These are phyloP conservation scores for Betta splendens DNA, from an alignment of 2,797 vertebrate genomes.

Conservation along the genomic window DNA sequence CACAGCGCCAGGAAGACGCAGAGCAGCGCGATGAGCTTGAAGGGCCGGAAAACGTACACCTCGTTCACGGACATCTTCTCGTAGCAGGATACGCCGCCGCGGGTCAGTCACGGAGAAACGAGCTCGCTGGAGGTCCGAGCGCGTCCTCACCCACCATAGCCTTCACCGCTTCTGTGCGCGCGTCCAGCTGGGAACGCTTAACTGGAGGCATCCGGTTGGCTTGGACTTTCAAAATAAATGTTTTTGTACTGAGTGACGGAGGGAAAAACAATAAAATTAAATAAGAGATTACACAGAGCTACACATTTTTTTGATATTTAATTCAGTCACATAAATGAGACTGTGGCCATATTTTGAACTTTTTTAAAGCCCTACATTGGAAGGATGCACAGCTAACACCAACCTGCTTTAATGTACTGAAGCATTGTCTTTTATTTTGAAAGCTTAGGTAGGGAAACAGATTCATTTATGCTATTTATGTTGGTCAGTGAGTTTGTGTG, in stretches of 20 bases:
- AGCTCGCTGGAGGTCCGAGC: constrained; percentile 31
- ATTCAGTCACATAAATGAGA: too few relatives aligned
- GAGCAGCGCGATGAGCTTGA: constrained; percentile 84
- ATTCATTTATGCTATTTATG: too few relatives aligned
- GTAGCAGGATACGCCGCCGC: not conserved
- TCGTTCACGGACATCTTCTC: constrained; percentile 81
- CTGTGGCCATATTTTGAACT: too few relatives aligned
- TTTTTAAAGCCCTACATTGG: too few relatives aligned
- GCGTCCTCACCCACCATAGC: constrained; percentile 45
- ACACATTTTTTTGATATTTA: too few relatives aligned
- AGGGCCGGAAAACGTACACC: constrained; percentile 79
- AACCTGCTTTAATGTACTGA: too few relatives aligned
- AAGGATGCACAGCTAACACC: too few relatives aligned
- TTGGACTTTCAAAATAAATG: constrained; percentile 60
- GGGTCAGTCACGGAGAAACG: constrained; percentile 14
- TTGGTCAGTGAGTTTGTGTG: too few relatives aligned
- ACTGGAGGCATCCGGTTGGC: constrained; percentile 35
- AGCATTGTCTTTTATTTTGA: too few relatives aligned
- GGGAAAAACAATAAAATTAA: not conserved
- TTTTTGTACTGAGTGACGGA: not conserved
- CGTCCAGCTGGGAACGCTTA: constrained; percentile 49
- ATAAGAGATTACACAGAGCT: not conserved
- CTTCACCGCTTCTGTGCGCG: constrained; percentile 7
- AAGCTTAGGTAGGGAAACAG: too few relatives aligned
- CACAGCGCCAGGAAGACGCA: constrained; percentile 83